These are phyloP conservation scores for Cyprichromis sp. DNA, from an alignment of 2,113 vertebrate species.

Conservation along the genomic window DNA sequence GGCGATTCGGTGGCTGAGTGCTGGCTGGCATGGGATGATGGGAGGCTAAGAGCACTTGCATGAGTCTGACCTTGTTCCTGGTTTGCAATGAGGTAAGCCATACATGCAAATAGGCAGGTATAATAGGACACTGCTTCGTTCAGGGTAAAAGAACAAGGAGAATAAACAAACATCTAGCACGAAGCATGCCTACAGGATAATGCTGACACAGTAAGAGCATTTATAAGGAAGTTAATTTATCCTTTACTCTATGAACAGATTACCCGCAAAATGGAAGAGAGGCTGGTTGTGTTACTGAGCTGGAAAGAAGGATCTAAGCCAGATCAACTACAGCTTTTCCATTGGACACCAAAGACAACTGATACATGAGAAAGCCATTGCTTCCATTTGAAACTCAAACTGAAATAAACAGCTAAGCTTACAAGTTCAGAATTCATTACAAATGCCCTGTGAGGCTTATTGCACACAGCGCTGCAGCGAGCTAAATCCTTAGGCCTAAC, in stretches of 20 bases:
- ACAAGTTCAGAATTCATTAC: neutral
- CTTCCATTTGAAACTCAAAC: neutral
- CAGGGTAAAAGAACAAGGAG: neutral
- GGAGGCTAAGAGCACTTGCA: neutral
- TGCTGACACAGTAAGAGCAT: neutral
- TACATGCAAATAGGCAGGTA: conserved; percentile 26
- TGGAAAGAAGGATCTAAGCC: neutral
- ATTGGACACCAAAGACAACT: neutral
- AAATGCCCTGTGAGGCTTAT: neutral
- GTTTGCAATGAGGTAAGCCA: neutral
- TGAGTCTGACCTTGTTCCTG: neutral
- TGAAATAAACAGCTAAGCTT: neutral
- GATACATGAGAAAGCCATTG: neutral
- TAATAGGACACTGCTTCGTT: neutral
- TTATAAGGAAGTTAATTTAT: neutral
- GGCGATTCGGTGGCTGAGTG: neutral
- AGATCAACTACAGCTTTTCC: neutral
- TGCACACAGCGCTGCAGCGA: neutral
- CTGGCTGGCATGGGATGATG: neutral
- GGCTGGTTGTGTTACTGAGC: neutral
- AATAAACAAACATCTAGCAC: neutral
- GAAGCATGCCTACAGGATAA: neutral
- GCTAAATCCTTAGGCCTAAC: neutral
- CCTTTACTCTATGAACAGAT: neutral
- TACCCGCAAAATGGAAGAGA: neutral